phyloP scores from a whole-genome alignment of 2,797 vertebrate genomes.

The Sebastes hubbsi region DNA sequence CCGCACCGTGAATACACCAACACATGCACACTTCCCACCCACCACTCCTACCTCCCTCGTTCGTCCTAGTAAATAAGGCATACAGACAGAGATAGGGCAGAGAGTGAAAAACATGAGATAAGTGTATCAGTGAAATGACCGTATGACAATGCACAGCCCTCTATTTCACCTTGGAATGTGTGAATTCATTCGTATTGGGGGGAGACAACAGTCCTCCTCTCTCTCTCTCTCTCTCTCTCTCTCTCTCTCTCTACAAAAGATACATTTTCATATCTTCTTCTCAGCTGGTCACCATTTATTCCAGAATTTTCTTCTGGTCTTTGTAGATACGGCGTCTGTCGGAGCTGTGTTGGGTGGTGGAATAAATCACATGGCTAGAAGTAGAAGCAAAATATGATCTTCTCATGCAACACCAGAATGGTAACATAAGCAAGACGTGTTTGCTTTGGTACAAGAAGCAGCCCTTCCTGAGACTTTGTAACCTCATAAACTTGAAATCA shows the following conservation, averaged over 20 bases:
- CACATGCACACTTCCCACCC: conserved; percentile 37
- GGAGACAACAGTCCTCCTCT: conserved; percentile 19
- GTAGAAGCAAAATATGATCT: conserved; percentile 45
- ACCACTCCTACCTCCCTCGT: conserved; percentile 35
- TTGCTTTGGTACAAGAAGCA: conserved; percentile 11
- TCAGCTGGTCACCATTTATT: conserved; percentile 63
- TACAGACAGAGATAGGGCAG: conserved; percentile 61
- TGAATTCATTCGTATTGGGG: conserved; percentile 40
- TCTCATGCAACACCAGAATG: conserved; percentile 20
- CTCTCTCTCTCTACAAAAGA: conserved; percentile 34
- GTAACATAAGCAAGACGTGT: conserved; percentile 29
- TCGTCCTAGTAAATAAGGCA: conserved; percentile 67
- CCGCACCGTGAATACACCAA: conserved; percentile 39
- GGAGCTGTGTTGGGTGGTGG: conserved; percentile 41
- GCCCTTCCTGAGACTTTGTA: not conserved
- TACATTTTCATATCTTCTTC: conserved; percentile 68
- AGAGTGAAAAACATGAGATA: conserved; percentile 68
- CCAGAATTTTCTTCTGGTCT: conserved; percentile 56
- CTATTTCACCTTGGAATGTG: conserved; percentile 68
- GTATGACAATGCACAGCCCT: conserved; percentile 65
- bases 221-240: not conserved
- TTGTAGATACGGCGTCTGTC: conserved; percentile 58
- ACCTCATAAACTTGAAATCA: conserved; percentile 7
- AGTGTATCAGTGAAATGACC: conserved; percentile 70
- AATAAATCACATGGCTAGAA: conserved; percentile 66